Percentiles rank a stretch among this genome's conserved stretches.
Conservation (phyloP, 2,888 invertebrate genomes). For the Diabrotica balteata region DNA sequence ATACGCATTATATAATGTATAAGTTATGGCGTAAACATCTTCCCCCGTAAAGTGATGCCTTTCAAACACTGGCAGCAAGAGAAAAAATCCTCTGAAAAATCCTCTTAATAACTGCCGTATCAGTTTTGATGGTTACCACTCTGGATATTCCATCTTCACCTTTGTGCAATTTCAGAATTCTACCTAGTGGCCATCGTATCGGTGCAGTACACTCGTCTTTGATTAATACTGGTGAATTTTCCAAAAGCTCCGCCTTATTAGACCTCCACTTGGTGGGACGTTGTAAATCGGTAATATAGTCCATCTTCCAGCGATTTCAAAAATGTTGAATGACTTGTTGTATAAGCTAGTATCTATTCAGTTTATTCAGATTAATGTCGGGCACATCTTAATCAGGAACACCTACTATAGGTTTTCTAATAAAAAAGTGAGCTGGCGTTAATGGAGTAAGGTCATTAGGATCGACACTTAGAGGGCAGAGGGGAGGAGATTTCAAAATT, state of each 20-base stretch:
- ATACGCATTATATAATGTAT: no score
- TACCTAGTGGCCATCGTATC: constrained; percentile 5
- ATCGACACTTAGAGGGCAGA: constrained; percentile 30
- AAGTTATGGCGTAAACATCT: no score
- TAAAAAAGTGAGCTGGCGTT: no score
- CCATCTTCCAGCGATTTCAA: constrained; percentile 43
- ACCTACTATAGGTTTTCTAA: no score
- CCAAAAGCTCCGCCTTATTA: constrained; percentile 1
- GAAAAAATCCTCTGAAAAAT: no score
- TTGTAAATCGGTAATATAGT: constrained; percentile 37
- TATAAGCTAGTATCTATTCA: constrained; percentile 22
- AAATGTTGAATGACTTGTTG: constrained; percentile 31
- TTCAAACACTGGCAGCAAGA: no score
- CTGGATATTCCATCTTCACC: no score
- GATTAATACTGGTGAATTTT: constrained; percentile 30
- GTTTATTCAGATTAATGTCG: constrained; percentile 13
- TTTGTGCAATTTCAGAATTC: no score
- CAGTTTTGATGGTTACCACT: no score
- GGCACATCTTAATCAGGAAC: no score
- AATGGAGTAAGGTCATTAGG: not conserved
- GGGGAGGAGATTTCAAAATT: constrained; percentile 26
- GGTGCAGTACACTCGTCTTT: constrained; percentile 8
- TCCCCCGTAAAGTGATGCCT: no score
- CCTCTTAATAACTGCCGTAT: no score
- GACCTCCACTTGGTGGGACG: constrained; percentile 31